Evolutionary conservation across 2,888 invertebrate species (phyloP).

Genomic region (Acanthosoma haemorrhoidale): DNA sequence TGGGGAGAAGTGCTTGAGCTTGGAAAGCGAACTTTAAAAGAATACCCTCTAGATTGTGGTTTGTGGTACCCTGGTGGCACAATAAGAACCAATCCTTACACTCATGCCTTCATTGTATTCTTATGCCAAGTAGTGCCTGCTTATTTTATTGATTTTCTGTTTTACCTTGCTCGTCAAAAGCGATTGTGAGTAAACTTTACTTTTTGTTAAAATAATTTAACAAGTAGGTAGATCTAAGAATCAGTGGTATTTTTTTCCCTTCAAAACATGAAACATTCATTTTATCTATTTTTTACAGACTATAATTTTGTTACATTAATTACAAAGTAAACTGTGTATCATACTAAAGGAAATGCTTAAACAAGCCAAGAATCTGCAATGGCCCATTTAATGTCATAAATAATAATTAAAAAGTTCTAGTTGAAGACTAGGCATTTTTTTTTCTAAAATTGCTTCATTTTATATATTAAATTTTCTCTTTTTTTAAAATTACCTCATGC

Average conservation of each 20-base stretch:
- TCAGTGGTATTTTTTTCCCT: neutral
- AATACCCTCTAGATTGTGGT: slow-evolving; percentile 69
- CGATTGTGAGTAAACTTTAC: slow-evolving; percentile 62
- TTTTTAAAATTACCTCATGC: no score
- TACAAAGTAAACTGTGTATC: no score
- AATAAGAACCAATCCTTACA: slow-evolving; percentile 59
- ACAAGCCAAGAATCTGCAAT: no score
- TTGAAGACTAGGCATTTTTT: no score
- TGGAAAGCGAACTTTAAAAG: slow-evolving; percentile 56
- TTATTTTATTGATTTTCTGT: slow-evolving; percentile 64
- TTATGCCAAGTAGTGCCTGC: slow-evolving; percentile 73
- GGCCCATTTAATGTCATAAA: no score
- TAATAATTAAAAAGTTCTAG: no score
- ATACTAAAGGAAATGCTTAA: no score
- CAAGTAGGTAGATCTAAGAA: neutral
- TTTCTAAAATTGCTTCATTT: no score
- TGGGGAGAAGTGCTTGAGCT: slow-evolving; percentile 63
- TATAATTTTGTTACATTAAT: no score
- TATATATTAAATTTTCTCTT: no score
- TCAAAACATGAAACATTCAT: neutral
- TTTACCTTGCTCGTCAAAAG: slow-evolving; percentile 63
- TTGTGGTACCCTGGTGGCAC: slow-evolving; percentile 76
- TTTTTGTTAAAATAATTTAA: neutral
- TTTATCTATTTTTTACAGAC: slow-evolving; percentile 11
- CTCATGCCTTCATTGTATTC: slow-evolving; percentile 61